Evolutionary conservation across 1,140 invertebrate species (phyloP), one percentile per base, ranked within the genome.

Genomic region (Scaptomyza montana): DNA sequence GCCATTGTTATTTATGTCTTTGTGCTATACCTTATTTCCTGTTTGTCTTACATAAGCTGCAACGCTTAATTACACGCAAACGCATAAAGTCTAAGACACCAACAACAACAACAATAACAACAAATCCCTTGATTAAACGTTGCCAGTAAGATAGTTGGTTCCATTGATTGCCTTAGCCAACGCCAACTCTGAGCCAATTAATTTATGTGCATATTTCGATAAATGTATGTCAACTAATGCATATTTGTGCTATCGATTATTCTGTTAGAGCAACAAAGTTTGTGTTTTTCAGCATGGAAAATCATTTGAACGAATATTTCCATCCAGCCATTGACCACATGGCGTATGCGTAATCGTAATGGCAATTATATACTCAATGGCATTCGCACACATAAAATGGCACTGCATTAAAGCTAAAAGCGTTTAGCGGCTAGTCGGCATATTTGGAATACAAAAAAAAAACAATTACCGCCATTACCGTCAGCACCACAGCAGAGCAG

Each of bases 31-130:
- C 82, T 89, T 89, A 89, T 87, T 82, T 86, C 82, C 84, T 86
- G 82, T 82, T 86, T 86, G 82, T 78, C 82, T 86, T 86, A 82
- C 78, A 87, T 82, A 82, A 86, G 84, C 82, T 89, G 78, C 84
- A 87, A 72, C 78, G 76, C 84, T 86, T 86, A 86, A 86, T 86
- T 86, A 89, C 82, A 82, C 84, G 76, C 82, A 86, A 69, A 54
- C 50, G 49, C 60, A 64, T 45, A 36, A 50, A 16, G 36, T 9
- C 13, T 8, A 16, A 13, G 49, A 43, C 5, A 33, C 30, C 30
- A 33, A 33, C 30, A 33, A 6, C 30, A 7, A 25, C 30, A 33
- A 33, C 30, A 33, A 33, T 7, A 7, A 33, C 30, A 33, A 33
- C 30, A 33, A 33, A 2, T 57, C 6, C 39, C 19, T 6, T 19